Conservation (phyloP, 2,888 invertebrate species). For the Gryllus longicercus region DNA sequence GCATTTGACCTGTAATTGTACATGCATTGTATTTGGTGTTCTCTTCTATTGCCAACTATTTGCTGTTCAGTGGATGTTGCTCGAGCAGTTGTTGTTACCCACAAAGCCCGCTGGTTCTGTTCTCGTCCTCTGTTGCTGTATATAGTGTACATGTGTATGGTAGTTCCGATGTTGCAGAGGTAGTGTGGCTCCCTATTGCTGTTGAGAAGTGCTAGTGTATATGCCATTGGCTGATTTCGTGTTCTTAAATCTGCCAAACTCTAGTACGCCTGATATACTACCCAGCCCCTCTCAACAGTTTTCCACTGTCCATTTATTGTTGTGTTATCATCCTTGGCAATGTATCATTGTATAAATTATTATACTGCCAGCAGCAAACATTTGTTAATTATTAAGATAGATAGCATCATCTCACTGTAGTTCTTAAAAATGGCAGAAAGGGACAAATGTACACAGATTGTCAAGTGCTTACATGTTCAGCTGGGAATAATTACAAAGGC, state of each 20-base stretch:
- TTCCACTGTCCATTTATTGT: conserved; percentile 18
- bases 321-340: conserved; percentile 26
- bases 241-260: neutral
- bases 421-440: neutral
- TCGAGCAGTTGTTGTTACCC: conserved; percentile 37
- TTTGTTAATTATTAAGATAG: conserved; percentile 3
- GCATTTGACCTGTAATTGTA: conserved; percentile 35
- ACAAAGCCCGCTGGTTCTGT: conserved; percentile 35
- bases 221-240: neutral
- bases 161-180: conserved; percentile 27
- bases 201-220: neutral
- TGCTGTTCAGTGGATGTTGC: conserved; percentile 39
- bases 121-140: conserved; percentile 35
- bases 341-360: conserved; percentile 20
- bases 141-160: conserved; percentile 37
- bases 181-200: conserved; percentile 23
- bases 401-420: conserved; percentile 23
- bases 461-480: neutral
- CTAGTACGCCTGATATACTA: neutral
- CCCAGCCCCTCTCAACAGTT: conserved; percentile 18
- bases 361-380: neutral
- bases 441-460: conserved; percentile 2
- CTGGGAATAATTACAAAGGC: neutral
- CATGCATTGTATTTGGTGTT: conserved; percentile 39
- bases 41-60: conserved; percentile 35